Evolutionary conservation across 2,113 vertebrate genomes (phyloP).

Genomic region (Sprattus sprattus): DNA sequence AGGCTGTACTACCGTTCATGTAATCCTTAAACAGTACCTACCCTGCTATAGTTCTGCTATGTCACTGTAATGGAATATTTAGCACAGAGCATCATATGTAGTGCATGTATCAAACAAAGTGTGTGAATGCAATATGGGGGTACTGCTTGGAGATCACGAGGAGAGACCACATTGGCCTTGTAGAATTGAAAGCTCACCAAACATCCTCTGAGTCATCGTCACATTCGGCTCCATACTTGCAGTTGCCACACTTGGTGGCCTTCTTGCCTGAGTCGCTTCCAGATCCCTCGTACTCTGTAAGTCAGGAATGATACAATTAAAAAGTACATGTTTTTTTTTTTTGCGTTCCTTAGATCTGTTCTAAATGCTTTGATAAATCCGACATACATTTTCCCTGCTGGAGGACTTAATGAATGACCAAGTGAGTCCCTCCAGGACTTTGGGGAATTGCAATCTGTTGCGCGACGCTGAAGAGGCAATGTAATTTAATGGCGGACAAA

Average conservation of each 20-base stretch:
- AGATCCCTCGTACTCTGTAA: constrained; percentile 90
- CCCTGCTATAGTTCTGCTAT: background rate
- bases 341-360: background rate
- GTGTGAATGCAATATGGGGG: background rate
- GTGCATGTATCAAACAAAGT: background rate
- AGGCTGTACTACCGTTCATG: background rate
- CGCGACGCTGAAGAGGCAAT: background rate
- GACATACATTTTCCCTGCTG: background rate
- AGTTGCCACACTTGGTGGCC: constrained; percentile 89
- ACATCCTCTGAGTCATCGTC: constrained; percentile 96
- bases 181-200: constrained; percentile 74
- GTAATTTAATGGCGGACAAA: background rate
- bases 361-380: background rate
- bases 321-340: background rate
- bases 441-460: background rate
- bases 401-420: background rate
- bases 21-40: background rate
- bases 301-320: constrained; percentile 17
- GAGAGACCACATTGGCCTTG: background rate
- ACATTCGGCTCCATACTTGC: constrained; percentile 96
- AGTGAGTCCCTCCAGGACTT: background rate
- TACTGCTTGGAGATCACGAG: background rate
- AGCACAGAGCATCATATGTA: background rate
- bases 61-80: background rate
- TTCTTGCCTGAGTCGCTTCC: constrained; percentile 86